Base-by-base conservation (phyloP, 2,888 invertebrate genomes). In the Tenthredo amoena region DNA sequence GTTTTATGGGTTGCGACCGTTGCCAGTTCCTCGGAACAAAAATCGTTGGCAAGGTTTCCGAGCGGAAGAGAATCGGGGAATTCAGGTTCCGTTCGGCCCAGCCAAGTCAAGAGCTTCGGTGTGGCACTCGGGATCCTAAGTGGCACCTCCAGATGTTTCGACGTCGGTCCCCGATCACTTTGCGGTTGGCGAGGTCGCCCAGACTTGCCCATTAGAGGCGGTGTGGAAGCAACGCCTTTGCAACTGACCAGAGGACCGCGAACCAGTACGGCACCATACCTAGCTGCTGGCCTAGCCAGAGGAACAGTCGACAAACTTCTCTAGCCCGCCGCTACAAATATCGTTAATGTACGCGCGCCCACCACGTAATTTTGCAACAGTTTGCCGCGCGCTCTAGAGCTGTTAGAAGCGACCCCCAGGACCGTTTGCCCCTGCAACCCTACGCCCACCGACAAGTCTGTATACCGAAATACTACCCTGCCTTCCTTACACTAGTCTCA, bases 161-260 rank as follows among this genome's bases (percentile, higher is more conserved):
- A 83, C 82, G 82, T 83, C 68, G 68, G 65, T 68, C 82, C 82
- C 82, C 90, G 91, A 92, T 91, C 92, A 92, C 92, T 92, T 92
- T 92, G 92, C 88, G 92, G 92, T 91, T 88, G 88, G 88, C 87
- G 90, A 89, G 90, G 89, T 91, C 90, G 90, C 88, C 87, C 88
- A 89, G 90, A 91, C 92, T 92, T 91, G 91, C 90, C 92, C 92
- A 92, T 92, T 92, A 93, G 79, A 79, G 91, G 88, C 86, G 89
- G 88, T 87, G 88, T 82, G 86, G 85, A 87, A 84, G 84, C 87
- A 86, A 86, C 84, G 89, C 88, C 87, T 90, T 89, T 89, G 88
- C 88, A 87, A 88, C 86, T 87, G 88, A 86, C 87, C 87, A 86
- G 79, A 86, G 62, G 74, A 86, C 84, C 58, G 72, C 26, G 82